Conservation (phyloP, 92 coral and sea anemone species). For the Virgularia gustaviana region DNA sequence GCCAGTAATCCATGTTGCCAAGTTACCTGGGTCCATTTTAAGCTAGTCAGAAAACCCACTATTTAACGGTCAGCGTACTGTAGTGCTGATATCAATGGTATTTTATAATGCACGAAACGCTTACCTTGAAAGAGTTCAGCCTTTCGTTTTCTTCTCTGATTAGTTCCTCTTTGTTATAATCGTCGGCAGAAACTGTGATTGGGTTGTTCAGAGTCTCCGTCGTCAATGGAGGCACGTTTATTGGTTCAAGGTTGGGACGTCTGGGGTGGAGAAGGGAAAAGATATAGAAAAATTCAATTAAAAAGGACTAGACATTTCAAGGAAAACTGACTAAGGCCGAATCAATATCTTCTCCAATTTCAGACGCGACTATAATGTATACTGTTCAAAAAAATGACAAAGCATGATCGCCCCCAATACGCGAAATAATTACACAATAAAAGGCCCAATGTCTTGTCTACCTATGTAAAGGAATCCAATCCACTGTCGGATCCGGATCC, state of each 20-base stretch:
- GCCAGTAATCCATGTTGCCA: too few relatives aligned
- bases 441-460: too few relatives aligned
- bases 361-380: too few relatives aligned
- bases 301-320: background rate
- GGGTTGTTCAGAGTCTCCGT: constrained; percentile 78
- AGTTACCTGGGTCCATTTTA: too few relatives aligned
- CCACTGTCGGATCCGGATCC: too few relatives aligned
- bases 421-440: too few relatives aligned
- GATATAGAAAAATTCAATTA: background rate
- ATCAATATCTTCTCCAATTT: background rate
- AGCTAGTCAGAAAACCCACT: too few relatives aligned
- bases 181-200: constrained; percentile 79
- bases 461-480: too few relatives aligned
- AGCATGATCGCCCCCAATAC: too few relatives aligned
- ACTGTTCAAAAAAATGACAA: too few relatives aligned
- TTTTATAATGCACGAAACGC: too few relatives aligned
- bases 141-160: constrained; percentile 77
- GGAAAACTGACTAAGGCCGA: background rate
- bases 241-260: constrained; percentile 76
- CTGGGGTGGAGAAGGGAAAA: constrained; percentile 29
- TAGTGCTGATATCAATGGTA: too few relatives aligned
- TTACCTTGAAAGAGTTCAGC: constrained; percentile 87
- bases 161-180: constrained; percentile 52
- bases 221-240: constrained; percentile 78
- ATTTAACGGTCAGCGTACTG: background rate